phyloP scores from a whole-genome alignment of 2,113 vertebrate genomes.

The Dendropsophus ebraccatus region DNA sequence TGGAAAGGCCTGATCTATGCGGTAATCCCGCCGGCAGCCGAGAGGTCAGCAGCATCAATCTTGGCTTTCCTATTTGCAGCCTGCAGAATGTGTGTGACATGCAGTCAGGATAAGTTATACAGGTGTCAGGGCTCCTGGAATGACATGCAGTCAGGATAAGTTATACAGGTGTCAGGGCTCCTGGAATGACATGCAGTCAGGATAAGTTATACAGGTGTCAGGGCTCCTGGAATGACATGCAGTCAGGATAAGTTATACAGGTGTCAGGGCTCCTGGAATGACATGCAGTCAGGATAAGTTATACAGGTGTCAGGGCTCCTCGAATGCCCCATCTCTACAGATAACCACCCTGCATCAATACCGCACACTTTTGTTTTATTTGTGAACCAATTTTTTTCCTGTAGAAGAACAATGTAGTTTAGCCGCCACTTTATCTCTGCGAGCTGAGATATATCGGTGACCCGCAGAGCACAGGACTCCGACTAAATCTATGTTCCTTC shows the following conservation, averaged over 20 bases:
- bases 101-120: conserved; percentile 36
- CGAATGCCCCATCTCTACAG: conserved; percentile 5
- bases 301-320: conserved; percentile 17
- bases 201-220: conserved; percentile 20
- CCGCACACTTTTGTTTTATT: background rate
- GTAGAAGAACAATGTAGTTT: conserved; percentile 21
- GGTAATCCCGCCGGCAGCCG: conserved; percentile 41
- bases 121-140: conserved; percentile 12
- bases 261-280: too few species aligned
- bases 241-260: conserved; percentile 37
- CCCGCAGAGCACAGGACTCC: background rate
- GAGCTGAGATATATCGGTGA: background rate
- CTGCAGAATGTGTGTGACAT: conserved; percentile 37
- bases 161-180: conserved; percentile 18
- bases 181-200: too few species aligned
- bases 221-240: conserved; percentile 24
- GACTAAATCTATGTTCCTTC: background rate
- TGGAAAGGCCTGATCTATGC: conserved; percentile 48
- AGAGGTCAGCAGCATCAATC: conserved; percentile 53
- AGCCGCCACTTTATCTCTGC: background rate
- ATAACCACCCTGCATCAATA: conserved; percentile 14
- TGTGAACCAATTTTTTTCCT: background rate
- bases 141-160: too few species aligned
- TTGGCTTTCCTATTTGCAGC: conserved; percentile 47
- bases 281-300: conserved; percentile 38